Conservation (phyloP, 2,888 invertebrate species). For the Sarcophaga carnaria region DNA sequence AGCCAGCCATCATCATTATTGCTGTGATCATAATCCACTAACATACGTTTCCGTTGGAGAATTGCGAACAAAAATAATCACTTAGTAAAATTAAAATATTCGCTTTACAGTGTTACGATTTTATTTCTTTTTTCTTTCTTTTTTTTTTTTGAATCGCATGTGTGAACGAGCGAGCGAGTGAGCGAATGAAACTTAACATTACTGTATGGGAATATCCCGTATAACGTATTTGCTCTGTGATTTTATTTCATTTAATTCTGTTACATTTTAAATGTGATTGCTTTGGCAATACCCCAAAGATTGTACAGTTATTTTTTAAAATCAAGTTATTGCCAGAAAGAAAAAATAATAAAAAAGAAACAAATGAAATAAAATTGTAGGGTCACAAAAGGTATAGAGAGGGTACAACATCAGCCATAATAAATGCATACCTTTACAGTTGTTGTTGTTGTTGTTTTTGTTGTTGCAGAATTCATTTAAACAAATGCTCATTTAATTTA, state of each 20-base stretch:
- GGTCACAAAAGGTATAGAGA: background rate
- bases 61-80: slow-evolving; percentile 57
- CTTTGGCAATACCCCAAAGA: slow-evolving; percentile 71
- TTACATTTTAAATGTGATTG: slow-evolving; percentile 71
- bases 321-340: background rate
- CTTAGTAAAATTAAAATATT: slow-evolving; percentile 67
- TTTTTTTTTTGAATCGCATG: slow-evolving; percentile 42
- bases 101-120: slow-evolving; percentile 7
- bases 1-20: background rate
- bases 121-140: slow-evolving; percentile 4
- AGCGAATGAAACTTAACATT: slow-evolving; percentile 40
- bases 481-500: slow-evolving; percentile 4
- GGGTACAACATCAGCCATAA: background rate
- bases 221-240: slow-evolving; percentile 41
- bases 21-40: background rate
- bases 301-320: slow-evolving; percentile 44
- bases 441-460: background rate
- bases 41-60: slow-evolving; percentile 17
- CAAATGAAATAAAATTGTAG: slow-evolving; percentile 15
- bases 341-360: background rate
- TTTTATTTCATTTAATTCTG: slow-evolving; percentile 62
- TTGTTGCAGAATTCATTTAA: background rate
- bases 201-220: background rate
- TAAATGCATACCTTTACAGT: background rate
- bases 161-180: background rate